These are phyloP conservation scores for Calidris pugnax DNA, from an alignment of 2,113 vertebrate genomes.

Conservation along the genomic window DNA sequence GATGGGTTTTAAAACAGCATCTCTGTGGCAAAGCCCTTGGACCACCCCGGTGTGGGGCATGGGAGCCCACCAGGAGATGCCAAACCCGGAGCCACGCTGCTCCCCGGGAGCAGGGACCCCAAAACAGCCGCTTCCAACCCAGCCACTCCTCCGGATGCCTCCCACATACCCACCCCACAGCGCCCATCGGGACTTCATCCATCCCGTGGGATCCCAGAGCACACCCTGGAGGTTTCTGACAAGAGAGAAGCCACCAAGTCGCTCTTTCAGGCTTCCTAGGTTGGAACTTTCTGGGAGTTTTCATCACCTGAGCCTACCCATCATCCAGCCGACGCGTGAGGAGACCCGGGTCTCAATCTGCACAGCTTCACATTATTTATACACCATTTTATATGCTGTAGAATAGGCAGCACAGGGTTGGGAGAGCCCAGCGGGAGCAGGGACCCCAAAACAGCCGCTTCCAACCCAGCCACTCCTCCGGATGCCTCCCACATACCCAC, in stretches of 20 bases:
- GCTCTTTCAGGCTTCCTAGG: neutral
- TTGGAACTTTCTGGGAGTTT: neutral
- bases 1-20: neutral
- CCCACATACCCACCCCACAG: accelerated
- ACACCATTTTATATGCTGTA: accelerated
- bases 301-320: neutral
- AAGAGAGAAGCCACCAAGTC: neutral
- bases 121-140: accelerated
- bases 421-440: neutral
- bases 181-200: neutral
- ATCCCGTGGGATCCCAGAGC: neutral
- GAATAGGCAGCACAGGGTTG: neutral
- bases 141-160: accelerated
- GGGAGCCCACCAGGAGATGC: neutral
- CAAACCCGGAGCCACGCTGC: accelerated
- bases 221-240: neutral
- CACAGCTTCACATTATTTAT: neutral
- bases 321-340: accelerated
- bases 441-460: accelerated
- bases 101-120: accelerated
- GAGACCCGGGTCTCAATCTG: neutral
- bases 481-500: neutral
- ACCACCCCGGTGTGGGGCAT: neutral
- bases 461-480: accelerated
- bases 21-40: neutral